Percentiles rank a stretch among this genome's conserved stretches.
phyloP scores from a whole-genome alignment of 2,888 invertebrate genomes.

The Patella caerulea region DNA sequence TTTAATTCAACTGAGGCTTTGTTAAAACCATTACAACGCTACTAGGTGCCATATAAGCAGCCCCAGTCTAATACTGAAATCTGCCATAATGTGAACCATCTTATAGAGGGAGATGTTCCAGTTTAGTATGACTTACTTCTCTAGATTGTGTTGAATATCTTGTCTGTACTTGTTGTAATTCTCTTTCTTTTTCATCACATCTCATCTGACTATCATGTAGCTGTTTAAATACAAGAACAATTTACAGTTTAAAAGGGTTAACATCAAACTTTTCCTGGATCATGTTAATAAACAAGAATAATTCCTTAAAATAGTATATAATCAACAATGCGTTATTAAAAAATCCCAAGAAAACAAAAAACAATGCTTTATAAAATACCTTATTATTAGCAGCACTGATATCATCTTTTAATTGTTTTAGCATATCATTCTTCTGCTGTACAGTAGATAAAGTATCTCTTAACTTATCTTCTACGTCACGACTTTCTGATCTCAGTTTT shows the following conservation, averaged over 20 bases:
- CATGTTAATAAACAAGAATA: too few species aligned
- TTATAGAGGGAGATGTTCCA: too few species aligned
- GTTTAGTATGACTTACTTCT: conserved; percentile 46
- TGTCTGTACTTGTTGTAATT: conserved; percentile 53
- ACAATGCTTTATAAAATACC: conserved; percentile 32
- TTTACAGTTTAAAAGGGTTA: too few species aligned
- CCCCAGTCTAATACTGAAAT: too few species aligned
- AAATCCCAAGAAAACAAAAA: background rate
- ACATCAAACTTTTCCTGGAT: too few species aligned
- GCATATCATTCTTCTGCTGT: conserved; percentile 63
- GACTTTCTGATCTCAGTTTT: conserved; percentile 59
- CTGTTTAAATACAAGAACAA: conserved; percentile 34
- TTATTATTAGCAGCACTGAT: conserved; percentile 52
- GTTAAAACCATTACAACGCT: too few species aligned
- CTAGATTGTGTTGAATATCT: conserved; percentile 52
- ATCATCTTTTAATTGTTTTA: conserved; percentile 65
- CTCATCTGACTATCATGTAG: conserved; percentile 49
- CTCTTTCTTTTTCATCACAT: conserved; percentile 56
- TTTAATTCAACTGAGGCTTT: too few species aligned
- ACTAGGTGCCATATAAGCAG: too few species aligned
- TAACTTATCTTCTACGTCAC: conserved; percentile 64
- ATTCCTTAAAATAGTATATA: too few species aligned
- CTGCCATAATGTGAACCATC: too few species aligned
- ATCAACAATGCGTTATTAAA: too few species aligned
- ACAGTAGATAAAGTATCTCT: conserved; percentile 61